Base-by-base conservation (phyloP, 2,797 vertebrate species). In the Percopsis omiscomaycus region DNA sequence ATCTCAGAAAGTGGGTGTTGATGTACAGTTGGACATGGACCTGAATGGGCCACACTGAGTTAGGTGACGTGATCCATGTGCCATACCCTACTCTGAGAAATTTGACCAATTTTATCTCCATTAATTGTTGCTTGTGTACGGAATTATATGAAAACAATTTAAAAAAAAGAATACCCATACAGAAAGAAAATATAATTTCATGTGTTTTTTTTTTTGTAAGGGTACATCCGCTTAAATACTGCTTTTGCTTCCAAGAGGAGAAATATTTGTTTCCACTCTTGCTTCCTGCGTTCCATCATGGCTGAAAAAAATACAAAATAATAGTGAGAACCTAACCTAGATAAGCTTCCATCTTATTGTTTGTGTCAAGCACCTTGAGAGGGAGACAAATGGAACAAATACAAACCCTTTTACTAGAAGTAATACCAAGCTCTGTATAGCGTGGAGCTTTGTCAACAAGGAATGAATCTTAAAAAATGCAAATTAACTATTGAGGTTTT, bases 31-130 rank as follows among this genome's bases (percentile, higher is more conserved):
- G 64, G 77, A 75, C 68, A 51, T 78, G 84, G 86, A 79, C 73
- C 81, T 86, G 86, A 81, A 87, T 85, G 82, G 84, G 73, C 86
- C 85, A 54, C 71, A 81, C 52, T 56, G 52, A 75, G 32, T 73
- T 12, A 52, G 85, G 89, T 54, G 87, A 89, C 80, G 55, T 83
- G 82, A 87, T 86, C 82, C 84, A 30, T 78, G 69, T 63, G 80
- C 74, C 64, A 55, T 46, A 54, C 52, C 53, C 42, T 46, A 16
- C 61, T 70, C 71, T 79, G 27, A 66, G 58, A 27, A 14, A 30
- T 59, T 69, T 56, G 71, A 73, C 71, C 12, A 75, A 58, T 67
- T 73, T 68, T 61, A 42, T 74, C 66, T 77, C 71, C 67, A 65
- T 77, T 60, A 83, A 77, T 75, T 79, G 78, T 16, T 71, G 61